phyloP scores from a whole-genome alignment of 2,113 vertebrate genomes.

The Carollia perspicillata region DNA sequence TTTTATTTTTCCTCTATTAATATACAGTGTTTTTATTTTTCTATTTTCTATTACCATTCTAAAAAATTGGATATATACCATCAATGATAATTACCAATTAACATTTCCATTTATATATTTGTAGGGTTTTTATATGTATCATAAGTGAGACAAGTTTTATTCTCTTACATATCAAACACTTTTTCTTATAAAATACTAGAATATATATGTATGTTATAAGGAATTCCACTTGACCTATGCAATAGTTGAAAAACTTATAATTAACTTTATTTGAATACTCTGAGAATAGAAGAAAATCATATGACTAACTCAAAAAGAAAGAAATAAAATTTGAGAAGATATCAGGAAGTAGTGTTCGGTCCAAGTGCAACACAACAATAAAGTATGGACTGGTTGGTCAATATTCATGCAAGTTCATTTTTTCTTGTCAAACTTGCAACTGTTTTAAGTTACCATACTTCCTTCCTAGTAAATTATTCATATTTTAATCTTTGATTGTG shows the following conservation, averaged over 20 bases:
- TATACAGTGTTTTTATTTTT: neutral
- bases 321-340: neutral
- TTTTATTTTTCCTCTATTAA: neutral
- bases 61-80: neutral
- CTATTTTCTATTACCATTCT: neutral
- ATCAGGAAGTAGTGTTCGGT: neutral
- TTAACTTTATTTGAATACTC: neutral
- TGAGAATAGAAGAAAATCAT: neutral
- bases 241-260: neutral
- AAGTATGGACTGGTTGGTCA: neutral
- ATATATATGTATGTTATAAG: neutral
- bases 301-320: neutral
- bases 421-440: neutral
- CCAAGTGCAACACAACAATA: neutral
- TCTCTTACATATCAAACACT: neutral
- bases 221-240: neutral
- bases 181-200: neutral
- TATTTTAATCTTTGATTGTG: neutral
- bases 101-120: neutral
- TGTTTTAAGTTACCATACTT: neutral
- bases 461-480: neutral
- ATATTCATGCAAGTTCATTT: neutral
- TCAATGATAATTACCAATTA: neutral
- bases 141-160: neutral
- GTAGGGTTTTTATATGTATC: rapidly evolving